A percentile compares a stretch with the other conserved stretches of the same genome.
Evolutionary conservation across 1,140 invertebrate genomes (phyloP).

Genomic region (Scaptomyza pallida): DNA sequence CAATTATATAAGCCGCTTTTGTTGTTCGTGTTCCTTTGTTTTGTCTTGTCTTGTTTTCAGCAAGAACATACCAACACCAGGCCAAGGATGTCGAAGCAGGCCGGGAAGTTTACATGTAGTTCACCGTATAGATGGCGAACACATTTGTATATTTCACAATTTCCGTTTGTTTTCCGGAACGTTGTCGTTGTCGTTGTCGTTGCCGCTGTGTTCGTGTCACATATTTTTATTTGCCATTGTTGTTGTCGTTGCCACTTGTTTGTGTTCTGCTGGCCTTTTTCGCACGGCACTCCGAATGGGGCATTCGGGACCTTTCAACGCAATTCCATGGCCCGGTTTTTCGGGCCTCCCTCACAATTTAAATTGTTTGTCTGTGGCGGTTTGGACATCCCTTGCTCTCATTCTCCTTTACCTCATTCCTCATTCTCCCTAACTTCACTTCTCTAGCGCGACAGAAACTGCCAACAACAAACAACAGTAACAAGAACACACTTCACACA

Average conservation of each 20-base stretch:
- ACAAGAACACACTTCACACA: background rate
- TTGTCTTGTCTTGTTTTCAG: conserved; percentile 27
- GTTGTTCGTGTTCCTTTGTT: conserved; percentile 25
- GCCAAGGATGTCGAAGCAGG: conserved; percentile 11
- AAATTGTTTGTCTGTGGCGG: conserved; percentile 73
- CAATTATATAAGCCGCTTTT: conserved; percentile 44
- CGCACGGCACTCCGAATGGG: conserved; percentile 58
- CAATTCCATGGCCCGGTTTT: conserved; percentile 57
- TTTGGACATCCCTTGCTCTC: conserved; percentile 48
- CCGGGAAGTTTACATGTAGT: conserved; percentile 55
- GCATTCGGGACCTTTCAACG: conserved; percentile 78
- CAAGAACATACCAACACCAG: background rate
- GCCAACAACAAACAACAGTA: conserved; percentile 20
- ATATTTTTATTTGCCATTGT: conserved; percentile 62
- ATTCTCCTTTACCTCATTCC: background rate
- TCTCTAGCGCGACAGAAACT: conserved; percentile 70
- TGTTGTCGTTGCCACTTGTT: conserved; percentile 39
- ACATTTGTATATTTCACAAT: conserved; percentile 79
- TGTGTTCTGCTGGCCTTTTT: conserved; percentile 61
- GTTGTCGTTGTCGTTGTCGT: conserved; percentile 49
- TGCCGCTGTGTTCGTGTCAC: conserved; percentile 73
- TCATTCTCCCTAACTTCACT: conserved; percentile 29
- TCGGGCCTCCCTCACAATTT: conserved; percentile 57
- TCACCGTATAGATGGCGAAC: conserved; percentile 71
- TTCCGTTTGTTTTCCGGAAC: conserved; percentile 77